phyloP scores from a whole-genome alignment of 1,140 invertebrate genomes.

The Calliphora vicina region DNA sequence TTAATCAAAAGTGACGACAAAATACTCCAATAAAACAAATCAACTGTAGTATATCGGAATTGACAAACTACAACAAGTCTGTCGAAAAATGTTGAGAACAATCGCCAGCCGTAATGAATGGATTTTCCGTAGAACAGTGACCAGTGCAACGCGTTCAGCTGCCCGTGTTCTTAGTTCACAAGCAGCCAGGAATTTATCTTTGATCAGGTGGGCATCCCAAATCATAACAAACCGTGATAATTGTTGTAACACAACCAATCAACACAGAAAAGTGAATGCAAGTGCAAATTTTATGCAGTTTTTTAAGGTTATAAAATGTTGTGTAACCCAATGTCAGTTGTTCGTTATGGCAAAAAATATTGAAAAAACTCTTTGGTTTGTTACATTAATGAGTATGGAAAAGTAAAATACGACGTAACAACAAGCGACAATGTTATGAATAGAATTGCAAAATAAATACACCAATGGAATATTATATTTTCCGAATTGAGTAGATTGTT shows the following conservation, averaged over 20 bases:
- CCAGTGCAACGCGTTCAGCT: slow-evolving; percentile 39
- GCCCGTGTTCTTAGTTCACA: slow-evolving; percentile 49
- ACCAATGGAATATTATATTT: neutral
- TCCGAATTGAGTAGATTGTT: neutral
- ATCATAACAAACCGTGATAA: neutral
- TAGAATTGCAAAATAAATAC: neutral
- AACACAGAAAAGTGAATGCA: neutral
- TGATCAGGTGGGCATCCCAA: slow-evolving; percentile 47
- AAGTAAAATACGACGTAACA: neutral
- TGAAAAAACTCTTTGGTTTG: neutral
- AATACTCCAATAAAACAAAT: neutral
- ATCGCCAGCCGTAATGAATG: slow-evolving; percentile 70
- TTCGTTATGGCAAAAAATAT: neutral
- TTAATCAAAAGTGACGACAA: neutral
- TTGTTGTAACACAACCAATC: neutral
- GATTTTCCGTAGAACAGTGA: slow-evolving; percentile 37
- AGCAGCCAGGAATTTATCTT: slow-evolving; percentile 45
- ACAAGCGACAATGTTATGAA: neutral
- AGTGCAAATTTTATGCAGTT: slow-evolving; percentile 23
- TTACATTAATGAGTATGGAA: neutral
- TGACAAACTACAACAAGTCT: neutral
- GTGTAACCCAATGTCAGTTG: slow-evolving; percentile 34
- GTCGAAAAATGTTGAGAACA: slow-evolving; percentile 70
- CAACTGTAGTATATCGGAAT: neutral
- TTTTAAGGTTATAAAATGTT: slow-evolving; percentile 41